phyloP scores from a whole-genome alignment of 2,113 vertebrate genomes.

The Columba janthina region DNA sequence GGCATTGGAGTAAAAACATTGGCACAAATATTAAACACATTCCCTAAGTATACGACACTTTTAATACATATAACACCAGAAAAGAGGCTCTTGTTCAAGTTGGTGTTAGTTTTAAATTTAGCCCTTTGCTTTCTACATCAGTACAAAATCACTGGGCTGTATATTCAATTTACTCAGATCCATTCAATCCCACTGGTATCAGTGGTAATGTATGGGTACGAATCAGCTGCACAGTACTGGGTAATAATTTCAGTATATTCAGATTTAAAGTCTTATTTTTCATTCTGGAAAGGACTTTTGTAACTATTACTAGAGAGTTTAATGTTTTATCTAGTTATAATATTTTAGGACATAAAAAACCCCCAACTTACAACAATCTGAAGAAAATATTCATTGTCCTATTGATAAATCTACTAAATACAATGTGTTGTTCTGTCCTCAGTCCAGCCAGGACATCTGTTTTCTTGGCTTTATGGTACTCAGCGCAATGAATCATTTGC shows the following conservation, averaged over 20 bases:
- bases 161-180: background rate
- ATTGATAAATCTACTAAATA: constrained; percentile 31
- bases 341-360: background rate
- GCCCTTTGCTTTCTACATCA: background rate
- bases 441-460: constrained; percentile 24
- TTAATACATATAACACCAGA: background rate
- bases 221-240: background rate
- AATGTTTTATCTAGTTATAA: background rate
- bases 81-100: background rate
- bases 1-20: background rate
- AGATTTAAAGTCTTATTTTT: background rate
- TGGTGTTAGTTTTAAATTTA: background rate
- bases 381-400: constrained; percentile 34
- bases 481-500: constrained; percentile 40
- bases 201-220: background rate
- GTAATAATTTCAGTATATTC: background rate
- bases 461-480: constrained; percentile 19
- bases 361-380: background rate
- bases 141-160: background rate
- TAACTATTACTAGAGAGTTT: background rate
- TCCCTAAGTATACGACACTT: background rate
- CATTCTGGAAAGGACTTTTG: background rate
- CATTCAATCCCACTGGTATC: background rate
- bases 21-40: background rate
- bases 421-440: background rate